phyloP scores from a whole-genome alignment of 2,113 vertebrate genomes.

The Equus przewalskii region DNA sequence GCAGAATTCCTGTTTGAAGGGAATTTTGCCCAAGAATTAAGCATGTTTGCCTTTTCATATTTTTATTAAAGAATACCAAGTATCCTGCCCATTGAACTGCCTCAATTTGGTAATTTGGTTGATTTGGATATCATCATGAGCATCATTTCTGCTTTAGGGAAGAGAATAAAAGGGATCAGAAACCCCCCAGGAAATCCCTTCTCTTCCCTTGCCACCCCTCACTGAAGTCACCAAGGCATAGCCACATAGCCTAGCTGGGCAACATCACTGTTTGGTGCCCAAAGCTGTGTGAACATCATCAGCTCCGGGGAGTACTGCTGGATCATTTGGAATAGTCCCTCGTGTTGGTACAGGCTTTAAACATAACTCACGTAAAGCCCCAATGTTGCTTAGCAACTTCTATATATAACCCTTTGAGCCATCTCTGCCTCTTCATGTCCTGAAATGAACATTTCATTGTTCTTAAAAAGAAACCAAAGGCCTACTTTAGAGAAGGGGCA shows the following conservation, averaged over 20 bases:
- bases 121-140: background rate
- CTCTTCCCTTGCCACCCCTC: background rate
- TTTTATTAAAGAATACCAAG: constrained; percentile 32
- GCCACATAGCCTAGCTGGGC: background rate
- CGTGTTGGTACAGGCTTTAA: background rate
- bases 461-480: constrained; percentile 42
- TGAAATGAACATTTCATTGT: constrained; percentile 21
- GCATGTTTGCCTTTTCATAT: background rate
- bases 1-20: background rate
- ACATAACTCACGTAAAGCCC: background rate
- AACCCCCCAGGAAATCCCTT: background rate
- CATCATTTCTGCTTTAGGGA: constrained; percentile 31
- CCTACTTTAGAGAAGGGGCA: background rate
- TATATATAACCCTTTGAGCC: constrained; percentile 36
- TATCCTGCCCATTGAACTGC: background rate
- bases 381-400: constrained; percentile 25
- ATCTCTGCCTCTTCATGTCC: background rate
- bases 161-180: background rate
- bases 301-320: background rate
- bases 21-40: constrained; percentile 40
- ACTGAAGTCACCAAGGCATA: background rate
- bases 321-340: constrained; percentile 23
- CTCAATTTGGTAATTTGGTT: background rate
- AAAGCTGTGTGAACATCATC: background rate
- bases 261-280: background rate